A percentile compares a stretch with the other conserved stretches of the same genome.
These are phyloP conservation scores for Furnarius figulus DNA, from an alignment of 2,113 vertebrate species.

Conservation along the genomic window DNA sequence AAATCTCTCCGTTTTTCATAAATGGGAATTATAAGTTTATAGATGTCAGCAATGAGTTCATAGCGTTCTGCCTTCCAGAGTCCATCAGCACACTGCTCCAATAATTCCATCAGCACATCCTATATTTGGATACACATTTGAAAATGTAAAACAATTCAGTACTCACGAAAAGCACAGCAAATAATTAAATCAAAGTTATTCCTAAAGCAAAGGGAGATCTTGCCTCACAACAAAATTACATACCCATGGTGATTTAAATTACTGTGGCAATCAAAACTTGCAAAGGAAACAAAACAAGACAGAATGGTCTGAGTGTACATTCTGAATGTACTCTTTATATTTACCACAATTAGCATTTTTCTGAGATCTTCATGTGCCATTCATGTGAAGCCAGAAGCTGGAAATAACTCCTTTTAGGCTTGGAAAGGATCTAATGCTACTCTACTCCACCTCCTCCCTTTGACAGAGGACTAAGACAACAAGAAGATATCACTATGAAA, in stretches of 20 bases:
- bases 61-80: constrained; percentile 99
- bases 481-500: not conserved
- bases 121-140: constrained; percentile 62
- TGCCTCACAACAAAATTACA: not conserved
- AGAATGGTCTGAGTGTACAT: not conserved
- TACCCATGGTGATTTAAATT: not conserved
- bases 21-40: constrained; percentile 97
- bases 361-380: not conserved
- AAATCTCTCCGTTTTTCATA: constrained; percentile 98
- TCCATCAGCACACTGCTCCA: constrained; percentile 94
- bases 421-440: not conserved
- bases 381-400: not conserved
- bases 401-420: not conserved
- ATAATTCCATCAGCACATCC: constrained; percentile 95
- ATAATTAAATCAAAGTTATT: not conserved
- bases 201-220: not conserved
- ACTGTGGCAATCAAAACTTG: not conserved
- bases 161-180: not conserved
- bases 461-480: not conserved
- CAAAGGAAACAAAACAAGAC: not conserved
- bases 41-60: constrained; percentile 96
- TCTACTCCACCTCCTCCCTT: not conserved
- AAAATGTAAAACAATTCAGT: not conserved
- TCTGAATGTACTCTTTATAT: not conserved
- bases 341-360: not conserved